Percentiles rank a stretch among this genome's conserved stretches.
Conservation (phyloP, 2,113 vertebrate species). For the Beaufortia kweichowensis region DNA sequence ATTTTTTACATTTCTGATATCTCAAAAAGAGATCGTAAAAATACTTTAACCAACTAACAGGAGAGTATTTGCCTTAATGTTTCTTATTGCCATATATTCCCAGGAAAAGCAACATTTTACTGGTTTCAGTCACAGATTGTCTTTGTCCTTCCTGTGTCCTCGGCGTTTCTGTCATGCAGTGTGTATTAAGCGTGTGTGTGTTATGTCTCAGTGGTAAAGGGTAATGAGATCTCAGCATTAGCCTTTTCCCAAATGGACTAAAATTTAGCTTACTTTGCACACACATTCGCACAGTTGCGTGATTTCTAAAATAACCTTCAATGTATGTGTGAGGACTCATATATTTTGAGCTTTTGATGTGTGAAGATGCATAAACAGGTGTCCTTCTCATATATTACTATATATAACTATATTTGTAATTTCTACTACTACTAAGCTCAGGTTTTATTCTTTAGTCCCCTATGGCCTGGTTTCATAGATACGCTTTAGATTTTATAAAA, state of each 20-base stretch:
- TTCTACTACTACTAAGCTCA: too few relatives aligned
- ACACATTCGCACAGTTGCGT: neutral
- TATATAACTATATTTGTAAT: too few relatives aligned
- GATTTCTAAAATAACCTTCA: neutral
- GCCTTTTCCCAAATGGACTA: constrained; percentile 28
- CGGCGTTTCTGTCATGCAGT: constrained; percentile 18
- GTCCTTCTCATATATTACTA: too few relatives aligned
- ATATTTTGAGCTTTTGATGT: neutral
- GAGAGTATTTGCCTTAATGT: too few relatives aligned
- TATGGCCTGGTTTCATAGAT: too few relatives aligned
- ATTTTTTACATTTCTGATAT: too few relatives aligned
- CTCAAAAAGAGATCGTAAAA: too few relatives aligned
- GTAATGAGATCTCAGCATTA: constrained; percentile 49
- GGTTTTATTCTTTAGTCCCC: too few relatives aligned
- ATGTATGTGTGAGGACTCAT: neutral
- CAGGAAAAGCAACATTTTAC: neutral
- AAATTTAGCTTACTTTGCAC: constrained; percentile 14
- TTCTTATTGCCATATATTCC: too few relatives aligned
- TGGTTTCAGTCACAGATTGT: neutral
- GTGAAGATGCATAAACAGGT: too few relatives aligned
- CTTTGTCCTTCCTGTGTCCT: constrained; percentile 36
- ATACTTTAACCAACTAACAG: too few relatives aligned
- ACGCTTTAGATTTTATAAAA: too few relatives aligned
- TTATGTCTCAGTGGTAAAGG: constrained; percentile 30
- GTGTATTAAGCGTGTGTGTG: neutral